Base-by-base conservation (phyloP, 35 echinoderm and acorn worm genomes). In the Ophiothrix spiculata region DNA sequence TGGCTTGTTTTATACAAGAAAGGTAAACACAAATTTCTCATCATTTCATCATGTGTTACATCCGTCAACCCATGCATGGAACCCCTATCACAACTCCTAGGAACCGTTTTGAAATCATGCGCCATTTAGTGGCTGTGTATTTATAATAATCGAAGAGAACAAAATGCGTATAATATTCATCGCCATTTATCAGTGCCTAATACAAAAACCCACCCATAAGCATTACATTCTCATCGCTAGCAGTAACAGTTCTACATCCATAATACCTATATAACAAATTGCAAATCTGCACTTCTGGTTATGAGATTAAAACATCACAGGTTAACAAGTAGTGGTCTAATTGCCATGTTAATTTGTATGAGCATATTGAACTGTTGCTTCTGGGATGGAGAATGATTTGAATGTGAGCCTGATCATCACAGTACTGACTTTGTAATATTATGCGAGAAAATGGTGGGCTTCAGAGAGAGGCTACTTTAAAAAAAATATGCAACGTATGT, bases 361-460 rank as follows among this genome's bases (percentile, higher is more conserved):
- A 2, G 60, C 16, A 49, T 69, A 12, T 10, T 69, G 60, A 69
- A 10, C 25, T 6, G 60, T 69, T 10, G 25, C 60, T 28, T 25
- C 60, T 69, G 60, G 17, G 25, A n/a, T 4, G 17, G 60, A 69
- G 60, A 69, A n/a, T 69, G 60, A 69, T 69, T 1, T 69, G 60
- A 69, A 69, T 69, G 60, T 69, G 29, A 69, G 60, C 60, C 60
- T 69, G 60, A 6, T 28, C 60, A 25, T 69, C 60, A 69, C 60
- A 69, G 60, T 69, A 69, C 60, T 69, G 60, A 69, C 60, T 69
- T 69, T 69, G 25, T 69, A 69, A 12, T 69, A 69, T 12, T 69
- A n/a, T n/a, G n/a, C n/a, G 25, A 69, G 60, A 69, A 69, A 69
- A 69, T 69, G 60, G 60, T 69, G 60, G 60, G 60, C 23, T 49